phyloP scores from a whole-genome alignment of 2,797 vertebrate genomes.

The Anniella stebbinsi region DNA sequence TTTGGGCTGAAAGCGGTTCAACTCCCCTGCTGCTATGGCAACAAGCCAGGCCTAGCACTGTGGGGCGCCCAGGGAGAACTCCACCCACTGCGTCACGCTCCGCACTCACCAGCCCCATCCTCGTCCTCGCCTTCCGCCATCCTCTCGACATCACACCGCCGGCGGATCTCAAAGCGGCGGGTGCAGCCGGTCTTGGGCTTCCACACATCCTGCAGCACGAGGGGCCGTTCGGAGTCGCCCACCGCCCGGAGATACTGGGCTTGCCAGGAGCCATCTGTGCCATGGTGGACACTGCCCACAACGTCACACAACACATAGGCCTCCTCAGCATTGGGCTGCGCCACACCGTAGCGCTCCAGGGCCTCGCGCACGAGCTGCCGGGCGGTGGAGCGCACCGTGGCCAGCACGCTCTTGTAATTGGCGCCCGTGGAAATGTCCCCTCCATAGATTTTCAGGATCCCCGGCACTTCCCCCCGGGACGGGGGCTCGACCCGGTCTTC shows the following conservation, averaged over 20 bases:
- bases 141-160: slow-evolving; percentile 85
- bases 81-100: no score
- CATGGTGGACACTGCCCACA: slow-evolving; percentile 32
- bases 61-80: not conserved
- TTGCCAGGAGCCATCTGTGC: slow-evolving; percentile 83
- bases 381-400: slow-evolving; percentile 76
- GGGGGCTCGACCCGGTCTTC: slow-evolving; percentile 68
- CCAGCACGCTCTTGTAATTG: slow-evolving; percentile 82
- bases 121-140: slow-evolving; percentile 81
- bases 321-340: slow-evolving; percentile 69
- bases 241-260: slow-evolving; percentile 90
- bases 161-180: slow-evolving; percentile 91
- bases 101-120: slow-evolving; percentile 79
- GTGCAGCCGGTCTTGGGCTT: slow-evolving; percentile 89
- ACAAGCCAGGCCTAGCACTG: not conserved
- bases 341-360: slow-evolving; percentile 76
- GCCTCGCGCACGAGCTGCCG: slow-evolving; percentile 77
- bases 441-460: slow-evolving; percentile 80
- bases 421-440: slow-evolving; percentile 76
- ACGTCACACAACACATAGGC: slow-evolving; percentile 90
- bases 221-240: slow-evolving; percentile 88
- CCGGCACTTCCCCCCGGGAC: slow-evolving; percentile 70
- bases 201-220: slow-evolving; percentile 95
- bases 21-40: no score
- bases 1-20: no score